Evolutionary conservation across 2,888 invertebrate species (phyloP).

Genomic region (Diaprepes abbreviatus): DNA sequence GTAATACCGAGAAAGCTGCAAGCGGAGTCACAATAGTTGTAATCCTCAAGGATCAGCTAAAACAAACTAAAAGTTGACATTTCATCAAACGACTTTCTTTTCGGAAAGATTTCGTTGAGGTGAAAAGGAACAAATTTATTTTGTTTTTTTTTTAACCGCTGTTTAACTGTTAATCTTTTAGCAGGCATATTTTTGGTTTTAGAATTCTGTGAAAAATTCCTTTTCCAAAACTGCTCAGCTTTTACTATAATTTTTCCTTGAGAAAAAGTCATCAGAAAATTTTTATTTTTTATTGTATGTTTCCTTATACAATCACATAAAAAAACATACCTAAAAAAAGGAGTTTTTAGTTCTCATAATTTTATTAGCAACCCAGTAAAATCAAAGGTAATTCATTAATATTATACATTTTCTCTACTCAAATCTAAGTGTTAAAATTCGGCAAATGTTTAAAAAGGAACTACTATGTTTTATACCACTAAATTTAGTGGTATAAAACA

Average conservation of each 20-base stretch:
- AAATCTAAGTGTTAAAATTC: no score
- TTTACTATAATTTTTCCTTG: neutral
- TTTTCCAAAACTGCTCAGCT: neutral
- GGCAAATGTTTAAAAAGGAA: no score
- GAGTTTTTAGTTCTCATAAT: no score
- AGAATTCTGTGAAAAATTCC: no score
- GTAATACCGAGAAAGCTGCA: constrained; percentile 15
- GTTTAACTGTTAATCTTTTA: constrained; percentile 34
- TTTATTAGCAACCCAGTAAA: no score
- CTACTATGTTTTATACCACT: no score
- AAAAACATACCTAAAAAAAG: no score
- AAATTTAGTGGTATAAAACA: no score
- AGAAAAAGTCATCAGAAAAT: neutral
- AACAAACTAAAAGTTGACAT: constrained; percentile 65
- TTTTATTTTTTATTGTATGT: neutral
- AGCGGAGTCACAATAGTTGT: constrained; percentile 58
- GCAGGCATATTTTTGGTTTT: constrained; percentile 8
- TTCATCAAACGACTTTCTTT: constrained; percentile 57
- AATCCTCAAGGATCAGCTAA: constrained; percentile 58
- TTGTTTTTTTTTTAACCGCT: neutral
- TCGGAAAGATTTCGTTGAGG: neutral
- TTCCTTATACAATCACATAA: neutral
- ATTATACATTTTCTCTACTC: no score
- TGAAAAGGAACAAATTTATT: neutral
- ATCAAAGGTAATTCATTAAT: no score